Evolutionary conservation across 2,888 invertebrate genomes (phyloP).

Genomic region (Agriotes lineatus): DNA sequence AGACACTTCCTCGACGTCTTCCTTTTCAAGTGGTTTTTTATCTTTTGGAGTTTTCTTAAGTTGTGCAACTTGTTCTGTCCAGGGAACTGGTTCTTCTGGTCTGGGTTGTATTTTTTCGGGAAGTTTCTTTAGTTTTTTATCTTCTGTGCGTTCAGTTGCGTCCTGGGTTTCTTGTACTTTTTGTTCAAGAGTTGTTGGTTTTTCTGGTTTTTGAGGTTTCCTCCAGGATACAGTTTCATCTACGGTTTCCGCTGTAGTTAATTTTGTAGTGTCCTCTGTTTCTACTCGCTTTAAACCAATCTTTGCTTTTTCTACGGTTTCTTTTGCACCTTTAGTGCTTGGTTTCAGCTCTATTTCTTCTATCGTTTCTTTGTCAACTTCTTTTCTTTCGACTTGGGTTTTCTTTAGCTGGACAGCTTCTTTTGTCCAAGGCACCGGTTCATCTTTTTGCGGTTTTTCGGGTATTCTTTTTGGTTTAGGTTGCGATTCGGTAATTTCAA

Average conservation of each 20-base stretch:
- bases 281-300: background rate
- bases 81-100: conserved; percentile 28
- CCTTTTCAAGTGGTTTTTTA: conserved; percentile 9
- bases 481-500: conserved; percentile 27
- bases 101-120: conserved; percentile 14
- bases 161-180: conserved; percentile 35
- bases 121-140: conserved; percentile 56
- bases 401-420: conserved; percentile 30
- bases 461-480: conserved; percentile 14
- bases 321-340: conserved; percentile 10
- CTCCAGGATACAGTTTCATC: conserved; percentile 3
- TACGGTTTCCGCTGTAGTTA: too few species aligned
- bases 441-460: conserved; percentile 24
- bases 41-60: conserved; percentile 29
- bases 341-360: conserved; percentile 37
- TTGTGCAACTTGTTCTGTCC: conserved; percentile 37
- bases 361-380: conserved; percentile 38
- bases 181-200: conserved; percentile 61
- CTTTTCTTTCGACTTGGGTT: conserved; percentile 30
- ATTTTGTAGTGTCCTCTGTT: background rate
- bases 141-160: conserved; percentile 35
- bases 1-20: conserved; percentile 34
- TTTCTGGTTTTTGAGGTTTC: conserved; percentile 46
- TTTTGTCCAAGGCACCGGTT: conserved; percentile 37
- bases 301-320: conserved; percentile 6